Evolutionary conservation across 2,113 vertebrate genomes (phyloP), one percentile per base, ranked within the genome.

Genomic region (Aspiorhynchus laticeps): DNA sequence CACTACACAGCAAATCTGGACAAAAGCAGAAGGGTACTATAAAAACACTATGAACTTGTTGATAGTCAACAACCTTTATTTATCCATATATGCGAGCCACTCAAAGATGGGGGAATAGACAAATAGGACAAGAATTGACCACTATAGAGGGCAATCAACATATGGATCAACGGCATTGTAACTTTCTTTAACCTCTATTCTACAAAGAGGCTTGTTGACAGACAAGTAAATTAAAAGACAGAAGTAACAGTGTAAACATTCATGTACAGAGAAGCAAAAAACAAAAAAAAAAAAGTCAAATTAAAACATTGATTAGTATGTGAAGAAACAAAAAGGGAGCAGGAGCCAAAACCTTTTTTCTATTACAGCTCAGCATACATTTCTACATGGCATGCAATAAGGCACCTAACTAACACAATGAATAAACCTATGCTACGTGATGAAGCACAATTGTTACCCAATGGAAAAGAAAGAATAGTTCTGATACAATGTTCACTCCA

Each of bases 321-420:
- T 92, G 90, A 90, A 93, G 89, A 86, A 93, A 94, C 93, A 85
- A 86, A 91, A 87, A 92, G 88, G 91, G 93, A 93, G 91, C 76
- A 93, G 86, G 92, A 90, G 92, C 91, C 92, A 91, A 93, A 94
- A 91, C 89, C 88, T 91, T 91, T 90, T 90, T 91, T 88, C 86
- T 94, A 92, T 92, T 92, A 95, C 91, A 94, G 92, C 92, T 94
- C 87, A 12, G 94, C 95, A 94, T 94, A 95, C 94, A 95, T 94
- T 93, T 95, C 94, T 95, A 96, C 93, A 94, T 89, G 90, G 95
- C 95, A 96, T 96, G 95, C 95, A 95, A 90, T 95, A 96, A 96
- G 95, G 95, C 95, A 96, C 95, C 95, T 95, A 96, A 91, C 95
- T 96, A 95, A 96, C 93, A 95, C 94, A 94, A 95, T 93, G 94